A percentile compares a stretch with the other conserved stretches of the same genome.
phyloP scores from a whole-genome alignment of 2,888 invertebrate genomes.

The Aspidiotus rigidus region DNA sequence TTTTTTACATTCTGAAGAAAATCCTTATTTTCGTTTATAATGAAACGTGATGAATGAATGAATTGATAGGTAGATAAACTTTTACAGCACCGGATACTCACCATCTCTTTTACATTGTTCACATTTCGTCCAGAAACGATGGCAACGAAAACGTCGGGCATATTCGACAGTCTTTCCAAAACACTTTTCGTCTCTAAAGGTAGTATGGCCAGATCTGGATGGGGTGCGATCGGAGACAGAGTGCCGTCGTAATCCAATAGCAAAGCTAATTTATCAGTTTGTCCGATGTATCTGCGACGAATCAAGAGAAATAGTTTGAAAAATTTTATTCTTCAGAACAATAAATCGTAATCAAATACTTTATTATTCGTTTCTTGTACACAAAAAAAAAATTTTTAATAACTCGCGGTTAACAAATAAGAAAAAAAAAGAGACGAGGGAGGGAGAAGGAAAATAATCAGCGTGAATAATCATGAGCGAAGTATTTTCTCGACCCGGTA shows the following conservation, averaged over 20 bases:
- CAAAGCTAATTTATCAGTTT: constrained; percentile 72
- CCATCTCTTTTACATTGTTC: constrained; percentile 80
- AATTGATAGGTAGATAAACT: background rate
- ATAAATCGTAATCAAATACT: too few species aligned
- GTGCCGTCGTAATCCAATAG: constrained; percentile 83
- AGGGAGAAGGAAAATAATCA: too few species aligned
- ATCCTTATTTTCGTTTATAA: background rate
- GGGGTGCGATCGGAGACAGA: constrained; percentile 77
- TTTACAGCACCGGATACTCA: constrained; percentile 42
- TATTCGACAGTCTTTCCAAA: constrained; percentile 68
- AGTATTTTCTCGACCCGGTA: too few species aligned
- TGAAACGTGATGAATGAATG: background rate
- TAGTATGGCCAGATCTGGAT: constrained; percentile 78
- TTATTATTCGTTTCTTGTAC: too few species aligned
- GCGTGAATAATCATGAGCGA: too few species aligned
- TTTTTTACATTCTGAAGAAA: too few species aligned
- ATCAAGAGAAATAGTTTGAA: background rate
- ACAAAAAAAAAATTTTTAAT: too few species aligned
- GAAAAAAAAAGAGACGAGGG: too few species aligned
- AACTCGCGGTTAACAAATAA: too few species aligned
- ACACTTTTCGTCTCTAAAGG: constrained; percentile 77
- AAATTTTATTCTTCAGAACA: too few species aligned
- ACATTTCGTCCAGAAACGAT: constrained; percentile 79
- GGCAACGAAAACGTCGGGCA: constrained; percentile 77
- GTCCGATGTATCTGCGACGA: constrained; percentile 64